phyloP scores from a whole-genome alignment of 1,140 invertebrate genomes.

The Pemphigus obesinymphae region DNA sequence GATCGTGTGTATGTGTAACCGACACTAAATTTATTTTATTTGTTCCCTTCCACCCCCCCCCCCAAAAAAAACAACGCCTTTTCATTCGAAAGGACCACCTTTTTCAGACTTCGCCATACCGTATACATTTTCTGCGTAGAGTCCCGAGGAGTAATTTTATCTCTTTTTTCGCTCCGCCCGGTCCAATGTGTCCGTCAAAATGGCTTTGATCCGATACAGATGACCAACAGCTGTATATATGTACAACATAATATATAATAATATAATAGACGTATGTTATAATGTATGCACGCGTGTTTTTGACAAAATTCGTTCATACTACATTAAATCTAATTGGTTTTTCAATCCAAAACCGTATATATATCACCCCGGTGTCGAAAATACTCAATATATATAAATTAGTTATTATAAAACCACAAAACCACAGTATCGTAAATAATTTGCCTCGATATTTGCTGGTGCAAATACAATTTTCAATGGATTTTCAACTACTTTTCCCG shows the following conservation, averaged over 20 bases:
- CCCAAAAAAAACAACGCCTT: neutral
- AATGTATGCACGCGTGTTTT: neutral
- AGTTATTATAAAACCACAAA: too few relatives aligned
- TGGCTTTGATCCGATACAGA: neutral
- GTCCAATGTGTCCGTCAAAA: neutral
- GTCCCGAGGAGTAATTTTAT: conserved; percentile 1
- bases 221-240: neutral
- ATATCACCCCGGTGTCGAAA: neutral
- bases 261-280: too few relatives aligned
- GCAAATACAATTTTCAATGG: too few relatives aligned
- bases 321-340: conserved; percentile 5
- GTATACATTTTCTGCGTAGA: too few relatives aligned
- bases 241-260: neutral
- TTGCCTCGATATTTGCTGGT: too few relatives aligned
- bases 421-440: too few relatives aligned
- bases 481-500: too few relatives aligned
- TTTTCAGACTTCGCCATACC: too few relatives aligned
- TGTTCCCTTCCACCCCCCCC: neutral
- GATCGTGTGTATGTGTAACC: neutral
- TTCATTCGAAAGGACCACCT: neutral
- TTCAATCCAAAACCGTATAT: neutral
- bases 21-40: neutral
- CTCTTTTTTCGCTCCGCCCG: neutral
- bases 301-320: neutral
- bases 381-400: too few relatives aligned